A percentile compares a stretch with the other conserved stretches of the same genome.
These are phyloP conservation scores for Tetheella fluctuosa DNA, from an alignment of 2,888 invertebrate species.

Conservation along the genomic window DNA sequence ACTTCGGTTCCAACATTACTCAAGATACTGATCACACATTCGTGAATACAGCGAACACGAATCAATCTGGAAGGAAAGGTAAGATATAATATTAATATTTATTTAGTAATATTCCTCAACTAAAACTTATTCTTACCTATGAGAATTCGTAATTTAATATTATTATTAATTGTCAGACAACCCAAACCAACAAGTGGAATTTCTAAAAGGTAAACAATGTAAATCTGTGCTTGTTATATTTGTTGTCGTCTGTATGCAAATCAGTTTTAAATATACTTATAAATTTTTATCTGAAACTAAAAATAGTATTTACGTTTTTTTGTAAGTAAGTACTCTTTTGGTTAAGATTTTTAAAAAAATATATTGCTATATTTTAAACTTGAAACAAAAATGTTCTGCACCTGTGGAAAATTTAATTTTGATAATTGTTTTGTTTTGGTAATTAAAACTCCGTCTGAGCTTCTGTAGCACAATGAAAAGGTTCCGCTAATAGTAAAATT, in stretches of 20 bases:
- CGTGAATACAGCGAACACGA: conserved; percentile 69
- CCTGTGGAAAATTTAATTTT: neutral
- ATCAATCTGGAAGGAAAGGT: conserved; percentile 71
- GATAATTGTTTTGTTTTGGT: no score
- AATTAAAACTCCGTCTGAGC: no score
- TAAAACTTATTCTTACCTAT: neutral
- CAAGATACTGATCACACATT: conserved; percentile 75
- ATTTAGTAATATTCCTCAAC: neutral
- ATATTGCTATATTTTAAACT: neutral
- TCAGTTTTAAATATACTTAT: neutral
- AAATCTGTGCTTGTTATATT: conserved; percentile 1
- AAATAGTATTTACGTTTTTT: neutral
- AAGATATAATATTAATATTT: conserved; percentile 23
- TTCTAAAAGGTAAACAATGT: conserved; percentile 27
- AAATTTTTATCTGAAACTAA: neutral
- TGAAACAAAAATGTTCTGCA: no score
- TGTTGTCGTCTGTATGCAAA: neutral
- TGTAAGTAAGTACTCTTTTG: neutral
- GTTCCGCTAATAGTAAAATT: no score
- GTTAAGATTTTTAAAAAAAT: neutral
- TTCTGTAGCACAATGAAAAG: no score
- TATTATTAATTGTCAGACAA: conserved; percentile 8
- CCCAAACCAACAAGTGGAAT: conserved; percentile 18
- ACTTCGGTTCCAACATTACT: conserved; percentile 67
- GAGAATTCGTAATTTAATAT: neutral